A percentile compares a stretch with the other conserved stretches of the same genome.
Conservation (phyloP, 2,113 vertebrate genomes). For the Cyrtonyx montezumae region DNA sequence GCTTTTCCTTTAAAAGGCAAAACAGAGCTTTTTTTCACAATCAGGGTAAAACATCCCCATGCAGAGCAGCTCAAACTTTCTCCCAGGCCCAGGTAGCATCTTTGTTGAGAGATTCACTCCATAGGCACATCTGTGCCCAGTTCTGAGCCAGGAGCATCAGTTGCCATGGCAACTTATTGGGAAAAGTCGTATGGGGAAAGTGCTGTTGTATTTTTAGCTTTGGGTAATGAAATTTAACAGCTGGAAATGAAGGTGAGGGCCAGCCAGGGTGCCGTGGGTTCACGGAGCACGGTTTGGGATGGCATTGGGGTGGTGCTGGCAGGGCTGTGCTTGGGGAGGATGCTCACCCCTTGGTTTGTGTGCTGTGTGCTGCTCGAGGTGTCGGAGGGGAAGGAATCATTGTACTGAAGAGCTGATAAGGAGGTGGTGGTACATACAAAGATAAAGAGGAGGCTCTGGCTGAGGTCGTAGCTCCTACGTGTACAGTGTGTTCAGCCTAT, state of each 20-base stretch:
- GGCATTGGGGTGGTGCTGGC: not conserved
- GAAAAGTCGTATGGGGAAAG: constrained; percentile 47
- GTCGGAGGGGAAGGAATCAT: not conserved
- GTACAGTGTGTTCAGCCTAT: constrained; percentile 41
- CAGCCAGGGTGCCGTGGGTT: not conserved
- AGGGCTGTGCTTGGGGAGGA: not conserved
- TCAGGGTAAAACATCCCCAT: not conserved
- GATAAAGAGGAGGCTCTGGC: not conserved
- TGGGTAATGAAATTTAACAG: constrained; percentile 33
- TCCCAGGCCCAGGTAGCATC: not conserved
- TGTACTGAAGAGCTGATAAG: not conserved
- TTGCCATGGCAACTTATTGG: constrained; percentile 43
- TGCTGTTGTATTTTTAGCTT: constrained; percentile 61
- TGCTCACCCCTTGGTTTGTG: not conserved
- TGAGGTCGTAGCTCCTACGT: constrained; percentile 15
- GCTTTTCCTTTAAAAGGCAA: not conserved
- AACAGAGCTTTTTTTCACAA: not conserved
- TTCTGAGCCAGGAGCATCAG: constrained; percentile 43
- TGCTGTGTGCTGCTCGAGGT: not conserved
- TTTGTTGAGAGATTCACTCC: not conserved
- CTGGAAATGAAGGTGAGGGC: constrained; percentile 45
- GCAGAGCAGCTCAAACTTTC: not conserved
- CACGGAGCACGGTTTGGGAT: accelerated
- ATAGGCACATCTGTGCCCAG: not conserved
- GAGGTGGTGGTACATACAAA: not conserved